A percentile compares a stretch with the other conserved stretches of the same genome.
Evolutionary conservation across 2,888 invertebrate genomes (phyloP).

Genomic region (Drosophila mulleri): DNA sequence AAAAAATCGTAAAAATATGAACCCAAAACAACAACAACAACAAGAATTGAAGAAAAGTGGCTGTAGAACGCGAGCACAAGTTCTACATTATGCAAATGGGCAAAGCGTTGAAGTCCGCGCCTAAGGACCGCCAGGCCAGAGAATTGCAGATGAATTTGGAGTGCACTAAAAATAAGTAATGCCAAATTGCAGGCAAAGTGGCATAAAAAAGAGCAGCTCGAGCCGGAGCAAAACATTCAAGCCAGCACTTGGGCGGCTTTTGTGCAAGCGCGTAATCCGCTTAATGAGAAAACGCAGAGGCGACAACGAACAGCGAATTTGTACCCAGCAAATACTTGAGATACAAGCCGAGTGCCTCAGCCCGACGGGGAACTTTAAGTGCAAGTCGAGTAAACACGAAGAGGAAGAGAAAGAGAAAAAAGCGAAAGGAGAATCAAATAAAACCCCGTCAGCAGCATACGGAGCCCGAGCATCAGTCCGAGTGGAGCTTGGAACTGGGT

Average conservation of each 20-base stretch:
- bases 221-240: slow-evolving; percentile 28
- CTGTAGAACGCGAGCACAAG: slow-evolving; percentile 30
- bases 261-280: slow-evolving; percentile 65
- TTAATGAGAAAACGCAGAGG: slow-evolving; percentile 74
- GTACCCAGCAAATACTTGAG: slow-evolving; percentile 70
- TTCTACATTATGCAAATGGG: slow-evolving; percentile 75
- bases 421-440: neutral
- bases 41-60: neutral
- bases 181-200: slow-evolving; percentile 60
- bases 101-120: slow-evolving; percentile 67
- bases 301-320: slow-evolving; percentile 69
- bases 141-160: slow-evolving; percentile 70
- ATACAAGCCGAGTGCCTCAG: slow-evolving; percentile 40
- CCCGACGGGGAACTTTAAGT: slow-evolving; percentile 21
- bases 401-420: neutral
- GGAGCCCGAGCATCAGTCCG: slow-evolving; percentile 20
- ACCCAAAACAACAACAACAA: neutral
- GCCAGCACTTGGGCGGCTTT: slow-evolving; percentile 17
- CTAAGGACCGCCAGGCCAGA: slow-evolving; percentile 64
- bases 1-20: slow-evolving; percentile 64
- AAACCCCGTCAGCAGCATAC: slow-evolving; percentile 32
- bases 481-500: slow-evolving; percentile 55
- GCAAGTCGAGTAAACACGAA: slow-evolving; percentile 19
- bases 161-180: slow-evolving; percentile 57
- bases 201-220: slow-evolving; percentile 15